Percentiles rank a stretch among this genome's conserved stretches.
Conservation (phyloP, 2,113 vertebrate genomes). For the Pristiophorus japonicus region DNA sequence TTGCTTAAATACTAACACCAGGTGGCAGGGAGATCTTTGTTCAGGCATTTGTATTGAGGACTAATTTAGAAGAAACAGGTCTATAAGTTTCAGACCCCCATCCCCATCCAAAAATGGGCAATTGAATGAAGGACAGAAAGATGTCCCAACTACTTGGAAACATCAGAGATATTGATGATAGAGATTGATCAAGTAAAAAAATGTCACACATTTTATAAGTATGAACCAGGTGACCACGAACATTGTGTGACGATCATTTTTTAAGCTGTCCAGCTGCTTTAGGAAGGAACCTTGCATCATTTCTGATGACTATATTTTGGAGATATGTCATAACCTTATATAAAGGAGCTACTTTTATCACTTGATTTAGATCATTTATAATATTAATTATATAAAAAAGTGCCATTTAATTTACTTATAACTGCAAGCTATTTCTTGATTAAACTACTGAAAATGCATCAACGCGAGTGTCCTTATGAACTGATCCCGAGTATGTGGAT, state of each 20-base stretch:
- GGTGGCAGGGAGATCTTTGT: neutral
- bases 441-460: neutral
- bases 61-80: neutral
- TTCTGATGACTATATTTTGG: neutral
- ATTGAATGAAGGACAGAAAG: neutral
- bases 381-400: neutral
- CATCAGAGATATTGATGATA: neutral
- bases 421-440: neutral
- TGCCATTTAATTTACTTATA: neutral
- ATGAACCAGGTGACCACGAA: neutral
- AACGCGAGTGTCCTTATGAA: neutral
- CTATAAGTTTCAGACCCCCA: neutral
- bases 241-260: too few relatives aligned
- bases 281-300: too few relatives aligned
- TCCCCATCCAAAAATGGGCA: neutral
- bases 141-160: neutral
- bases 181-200: neutral
- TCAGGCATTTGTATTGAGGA: neutral
- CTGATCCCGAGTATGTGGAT: neutral
- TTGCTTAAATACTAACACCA: neutral
- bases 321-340: neutral
- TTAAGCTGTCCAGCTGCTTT: neutral
- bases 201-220: neutral
- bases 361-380: neutral
- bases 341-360: neutral